Conservation (phyloP, 2,113 vertebrate species). For the Oreocharis arfaki region DNA sequence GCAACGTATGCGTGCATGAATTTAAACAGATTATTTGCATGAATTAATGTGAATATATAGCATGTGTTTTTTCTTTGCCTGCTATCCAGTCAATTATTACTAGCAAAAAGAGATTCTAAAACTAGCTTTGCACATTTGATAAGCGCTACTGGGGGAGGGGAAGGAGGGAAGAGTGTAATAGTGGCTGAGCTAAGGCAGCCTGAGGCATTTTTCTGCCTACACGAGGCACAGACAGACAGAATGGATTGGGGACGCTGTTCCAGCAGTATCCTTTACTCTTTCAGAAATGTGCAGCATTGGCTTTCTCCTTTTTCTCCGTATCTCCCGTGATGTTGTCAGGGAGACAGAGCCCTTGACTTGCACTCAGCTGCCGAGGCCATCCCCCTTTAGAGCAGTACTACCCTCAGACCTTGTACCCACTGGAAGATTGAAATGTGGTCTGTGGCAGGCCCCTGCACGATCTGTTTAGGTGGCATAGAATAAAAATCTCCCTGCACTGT, state of each 20-base stretch:
- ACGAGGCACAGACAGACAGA: slow-evolving; percentile 44
- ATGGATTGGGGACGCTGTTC: slow-evolving; percentile 14
- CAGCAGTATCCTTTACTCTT: slow-evolving; percentile 36
- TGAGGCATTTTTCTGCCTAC: slow-evolving; percentile 47
- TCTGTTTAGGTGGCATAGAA: background rate
- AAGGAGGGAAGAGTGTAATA: background rate
- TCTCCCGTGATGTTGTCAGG: background rate
- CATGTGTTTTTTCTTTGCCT: background rate
- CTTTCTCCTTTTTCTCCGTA: background rate
- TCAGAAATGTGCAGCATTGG: slow-evolving; percentile 7
- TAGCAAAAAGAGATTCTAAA: slow-evolving; percentile 29
- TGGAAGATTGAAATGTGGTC: background rate
- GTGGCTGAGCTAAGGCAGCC: slow-evolving; percentile 44
- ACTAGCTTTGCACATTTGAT: slow-evolving; percentile 14
- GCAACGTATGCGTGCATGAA: background rate
- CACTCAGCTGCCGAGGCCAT: background rate
- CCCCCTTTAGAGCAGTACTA: background rate
- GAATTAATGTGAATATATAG: background rate
- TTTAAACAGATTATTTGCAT: background rate
- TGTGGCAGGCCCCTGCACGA: background rate
- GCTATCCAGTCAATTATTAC: slow-evolving; percentile 1
- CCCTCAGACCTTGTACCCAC: background rate
- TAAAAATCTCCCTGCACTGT: background rate
- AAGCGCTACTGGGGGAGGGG: slow-evolving; percentile 1
- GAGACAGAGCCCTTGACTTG: background rate